Conservation (phyloP, 2,797 vertebrate species). For the Alfaro cultratus region DNA sequence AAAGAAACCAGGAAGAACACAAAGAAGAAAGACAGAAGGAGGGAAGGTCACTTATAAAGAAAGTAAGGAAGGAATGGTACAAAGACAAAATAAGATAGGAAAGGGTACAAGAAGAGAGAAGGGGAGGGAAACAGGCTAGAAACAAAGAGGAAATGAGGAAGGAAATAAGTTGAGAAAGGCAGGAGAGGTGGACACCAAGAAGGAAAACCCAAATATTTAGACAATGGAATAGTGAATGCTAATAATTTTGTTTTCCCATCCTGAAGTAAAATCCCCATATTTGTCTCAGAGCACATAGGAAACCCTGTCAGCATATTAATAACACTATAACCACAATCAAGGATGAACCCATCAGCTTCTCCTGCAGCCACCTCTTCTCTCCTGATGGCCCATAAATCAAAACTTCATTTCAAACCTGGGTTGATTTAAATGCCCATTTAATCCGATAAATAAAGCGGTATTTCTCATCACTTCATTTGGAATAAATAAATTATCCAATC, state of each 20-base stretch:
- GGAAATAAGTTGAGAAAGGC: not conserved
- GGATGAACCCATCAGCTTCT: conserved; percentile 34
- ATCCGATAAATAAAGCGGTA: conserved; percentile 25
- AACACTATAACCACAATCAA: conserved; percentile 45
- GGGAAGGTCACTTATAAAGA: not conserved
- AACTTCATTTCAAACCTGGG: not conserved
- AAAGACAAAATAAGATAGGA: not conserved
- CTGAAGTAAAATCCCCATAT: not conserved
- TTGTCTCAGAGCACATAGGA: not conserved
- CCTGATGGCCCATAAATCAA: conserved; percentile 34
- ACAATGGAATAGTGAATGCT: not conserved
- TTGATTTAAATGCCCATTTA: not conserved
- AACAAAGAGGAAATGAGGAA: not conserved
- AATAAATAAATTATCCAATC: conserved; percentile 31
- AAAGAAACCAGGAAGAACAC: not conserved
- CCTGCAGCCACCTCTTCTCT: conserved; percentile 49
- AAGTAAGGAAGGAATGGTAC: not conserved
- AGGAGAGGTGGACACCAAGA: not conserved
- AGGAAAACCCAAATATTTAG: not conserved
- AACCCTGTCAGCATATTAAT: conserved; percentile 14
- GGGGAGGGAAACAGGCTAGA: not conserved
- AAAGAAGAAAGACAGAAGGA: not conserved
- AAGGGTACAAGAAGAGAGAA: not conserved
- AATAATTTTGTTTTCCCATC: not conserved
- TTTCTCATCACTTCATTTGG: conserved; percentile 30